phyloP scores from a whole-genome alignment of 2,797 vertebrate species.

The Megalops cyprinoides region DNA sequence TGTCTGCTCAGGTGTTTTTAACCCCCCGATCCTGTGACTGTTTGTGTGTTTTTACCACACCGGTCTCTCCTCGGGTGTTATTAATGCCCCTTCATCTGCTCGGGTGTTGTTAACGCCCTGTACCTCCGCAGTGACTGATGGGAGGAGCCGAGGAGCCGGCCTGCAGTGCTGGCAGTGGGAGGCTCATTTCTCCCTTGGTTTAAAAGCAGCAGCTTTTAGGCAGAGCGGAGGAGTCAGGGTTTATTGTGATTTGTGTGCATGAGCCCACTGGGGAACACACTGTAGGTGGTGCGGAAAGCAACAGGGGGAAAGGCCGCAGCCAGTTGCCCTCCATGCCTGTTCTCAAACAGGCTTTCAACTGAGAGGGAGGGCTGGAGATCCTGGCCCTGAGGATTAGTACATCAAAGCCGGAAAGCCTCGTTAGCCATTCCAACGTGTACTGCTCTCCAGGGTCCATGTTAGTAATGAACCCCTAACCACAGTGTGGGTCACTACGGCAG shows the following conservation, averaged over 20 bases:
- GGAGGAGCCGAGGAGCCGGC: too few species aligned
- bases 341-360: constrained; percentile 12
- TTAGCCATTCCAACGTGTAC: neutral
- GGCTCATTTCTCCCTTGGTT: neutral
- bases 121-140: too few species aligned
- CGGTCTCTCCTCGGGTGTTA: too few species aligned
- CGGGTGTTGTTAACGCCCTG: too few species aligned
- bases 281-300: constrained; percentile 32
- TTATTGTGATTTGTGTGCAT: neutral
- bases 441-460: neutral
- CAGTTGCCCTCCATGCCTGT: neutral
- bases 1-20: too few species aligned
- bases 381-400: neutral
- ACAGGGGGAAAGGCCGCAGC: constrained; percentile 36
- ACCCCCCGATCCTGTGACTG: too few species aligned
- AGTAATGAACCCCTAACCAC: neutral
- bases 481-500: too few species aligned
- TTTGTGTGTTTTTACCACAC: too few species aligned
- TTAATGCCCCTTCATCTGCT: too few species aligned
- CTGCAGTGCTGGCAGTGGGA: too few species aligned
- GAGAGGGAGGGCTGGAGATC: neutral
- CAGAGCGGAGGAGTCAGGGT: neutral
- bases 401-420: neutral
- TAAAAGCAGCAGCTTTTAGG: neutral
- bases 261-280: neutral